Evolutionary conservation across 1,140 invertebrate species (phyloP), one percentile per base, ranked within the genome.

Genomic region (Drosophila repletoides): DNA sequence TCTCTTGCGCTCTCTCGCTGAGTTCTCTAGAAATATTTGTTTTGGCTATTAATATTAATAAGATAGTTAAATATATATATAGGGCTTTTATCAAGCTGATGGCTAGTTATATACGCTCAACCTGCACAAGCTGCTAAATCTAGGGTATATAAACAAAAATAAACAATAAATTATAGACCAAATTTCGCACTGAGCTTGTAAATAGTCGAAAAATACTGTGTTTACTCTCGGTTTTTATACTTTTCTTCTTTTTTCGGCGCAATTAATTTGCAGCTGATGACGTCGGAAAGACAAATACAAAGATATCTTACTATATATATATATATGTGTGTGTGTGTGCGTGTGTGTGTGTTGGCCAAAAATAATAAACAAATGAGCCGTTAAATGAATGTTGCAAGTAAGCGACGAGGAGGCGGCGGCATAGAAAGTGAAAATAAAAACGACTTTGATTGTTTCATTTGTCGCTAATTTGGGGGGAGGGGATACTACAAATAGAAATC

Each of bases 181-280:
- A 61, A 52, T 45, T 67, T 67, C 46, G 64, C 46, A 41, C 38
- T 67, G 64, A 22, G 46, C 46, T 61, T 67, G 64, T 67, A 61
- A 67, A 67, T 41, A 31, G 40, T 45, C 36, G 26, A 73, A 70
- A 60, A 69, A 48, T 68, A 52, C 53, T 66, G 46, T 72, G 46
- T 72, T 64, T 76, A 76, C 67, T 52, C 40, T 70, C 40, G n/a
- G 5, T 73, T 28, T 52, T 38, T 46, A 31, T 31, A 38, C 17
- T 40, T 48, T 9, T 12, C 24, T 48, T 21, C 45, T 29, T 60
- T 59, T 61, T 69, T 80, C 17, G 51, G 43, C 69, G 52, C 56
- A 84, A 77, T 67, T 76, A 76, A 83, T 83, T 76, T 83, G 64
- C 51, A 55, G 60, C 67, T 52, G 41, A 84, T 84, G 79, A 75